These are phyloP conservation scores for Numida meleagris DNA, from an alignment of 2,113 vertebrate genomes.

Conservation along the genomic window DNA sequence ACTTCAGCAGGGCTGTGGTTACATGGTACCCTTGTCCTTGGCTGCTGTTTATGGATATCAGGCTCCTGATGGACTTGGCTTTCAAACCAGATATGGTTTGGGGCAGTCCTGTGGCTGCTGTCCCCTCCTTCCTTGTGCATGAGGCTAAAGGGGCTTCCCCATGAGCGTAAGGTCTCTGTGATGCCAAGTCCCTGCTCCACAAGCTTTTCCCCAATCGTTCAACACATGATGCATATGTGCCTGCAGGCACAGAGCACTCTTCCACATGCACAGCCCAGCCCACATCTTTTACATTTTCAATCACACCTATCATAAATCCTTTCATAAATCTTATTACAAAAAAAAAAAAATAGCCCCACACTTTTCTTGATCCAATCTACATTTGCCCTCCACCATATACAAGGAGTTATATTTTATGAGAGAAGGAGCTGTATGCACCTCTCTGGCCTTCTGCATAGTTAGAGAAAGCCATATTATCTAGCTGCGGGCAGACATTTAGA, in stretches of 20 bases:
- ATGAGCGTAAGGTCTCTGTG: conserved; percentile 33
- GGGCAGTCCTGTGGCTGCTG: background rate
- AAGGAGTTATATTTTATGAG: conserved; percentile 9
- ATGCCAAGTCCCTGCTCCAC: background rate
- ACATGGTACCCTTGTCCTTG: background rate
- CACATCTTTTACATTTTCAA: background rate
- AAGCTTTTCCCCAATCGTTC: background rate
- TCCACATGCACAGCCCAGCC: no score
- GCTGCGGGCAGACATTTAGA: conserved; percentile 53
- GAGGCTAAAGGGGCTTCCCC: conserved; percentile 38
- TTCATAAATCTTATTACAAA: conserved; percentile 1
- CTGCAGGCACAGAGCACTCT: background rate
- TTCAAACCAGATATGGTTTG: background rate
- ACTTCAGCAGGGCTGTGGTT: background rate
- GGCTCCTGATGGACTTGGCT: background rate
- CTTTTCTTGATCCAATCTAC: conserved; percentile 16
- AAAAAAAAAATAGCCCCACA: background rate
- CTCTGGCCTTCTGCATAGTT: background rate
- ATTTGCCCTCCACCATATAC: background rate
- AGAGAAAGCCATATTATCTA: conserved; percentile 17
- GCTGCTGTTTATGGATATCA: background rate
- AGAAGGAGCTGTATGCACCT: conserved; percentile 25
- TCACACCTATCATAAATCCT: background rate
- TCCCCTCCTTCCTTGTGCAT: background rate
- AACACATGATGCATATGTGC: background rate